These are phyloP conservation scores for Perizoma affinitatum DNA, from an alignment of 2,888 invertebrate genomes.

Conservation along the genomic window DNA sequence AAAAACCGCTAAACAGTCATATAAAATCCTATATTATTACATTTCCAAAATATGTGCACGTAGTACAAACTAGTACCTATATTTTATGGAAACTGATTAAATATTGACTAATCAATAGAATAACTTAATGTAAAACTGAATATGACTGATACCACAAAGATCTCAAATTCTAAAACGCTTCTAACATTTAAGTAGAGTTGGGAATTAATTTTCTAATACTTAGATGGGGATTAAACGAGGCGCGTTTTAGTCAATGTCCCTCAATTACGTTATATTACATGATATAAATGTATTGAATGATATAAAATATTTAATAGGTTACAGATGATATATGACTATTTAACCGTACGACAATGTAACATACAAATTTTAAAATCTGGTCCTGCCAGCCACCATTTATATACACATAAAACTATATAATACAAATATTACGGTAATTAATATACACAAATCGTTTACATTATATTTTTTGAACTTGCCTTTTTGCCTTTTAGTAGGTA, in stretches of 20 bases:
- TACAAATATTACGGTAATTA: conserved; percentile 58
- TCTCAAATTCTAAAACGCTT: too few species aligned
- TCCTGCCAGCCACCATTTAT: conserved; percentile 61
- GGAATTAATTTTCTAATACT: too few species aligned
- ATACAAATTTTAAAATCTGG: conserved; percentile 46
- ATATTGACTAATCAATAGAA: neutral
- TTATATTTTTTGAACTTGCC: conserved; percentile 28
- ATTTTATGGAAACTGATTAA: neutral
- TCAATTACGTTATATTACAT: too few species aligned
- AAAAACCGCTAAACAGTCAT: conserved; percentile 25
- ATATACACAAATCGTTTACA: conserved; percentile 47
- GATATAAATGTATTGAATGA: neutral
- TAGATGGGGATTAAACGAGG: too few species aligned
- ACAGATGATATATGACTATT: conserved; percentile 23
- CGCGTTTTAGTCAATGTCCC: too few species aligned
- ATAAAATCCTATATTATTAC: conserved; percentile 7
- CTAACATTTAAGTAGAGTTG: too few species aligned
- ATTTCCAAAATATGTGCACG: neutral
- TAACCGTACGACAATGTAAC: conserved; percentile 16
- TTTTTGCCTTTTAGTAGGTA: conserved; percentile 23
- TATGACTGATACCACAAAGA: too few species aligned
- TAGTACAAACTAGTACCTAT: neutral
- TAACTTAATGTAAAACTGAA: neutral
- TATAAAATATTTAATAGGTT: neutral
- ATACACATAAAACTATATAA: conserved; percentile 71